Evolutionary conservation across 1,140 invertebrate species (phyloP), one percentile per base, ranked within the genome.

Genomic region (Schlechtendalia chinensis): DNA sequence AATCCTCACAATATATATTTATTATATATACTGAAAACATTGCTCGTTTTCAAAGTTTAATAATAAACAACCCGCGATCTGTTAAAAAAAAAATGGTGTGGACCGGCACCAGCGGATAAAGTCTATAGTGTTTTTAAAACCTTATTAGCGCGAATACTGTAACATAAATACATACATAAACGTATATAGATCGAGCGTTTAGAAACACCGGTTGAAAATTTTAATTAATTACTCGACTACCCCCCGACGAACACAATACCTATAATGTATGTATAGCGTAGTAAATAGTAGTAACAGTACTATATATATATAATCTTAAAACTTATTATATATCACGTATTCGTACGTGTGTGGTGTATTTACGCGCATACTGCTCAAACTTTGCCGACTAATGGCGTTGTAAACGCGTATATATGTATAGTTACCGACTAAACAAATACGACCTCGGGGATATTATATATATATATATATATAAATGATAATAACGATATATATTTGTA

Each of bases 311-410:
- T 22, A 39, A 67, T 67, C n/a, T n/a, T n/a, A n/a, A n/a, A n/a
- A 32, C 32, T 65, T 65, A 65, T 65, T 65, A 39, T 65, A 59
- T 27, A 16, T 19, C 29, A 17, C 22, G 16, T 19, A 27, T 61
- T 27, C 27, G 29, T 17, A 32, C 61, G 8, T 17, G 22, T 3
- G 56, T 14, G 56, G 61, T 32, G 22, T 58, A 12, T 58, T 2
- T 59, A 27, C 0, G 4, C 22, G 1, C 8, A 32, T 32, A 63
- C 61, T 27, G 17, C 61, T 32, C 61, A 63, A 63, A 63, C 61
- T 63, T 63, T 63, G 10, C 61, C 29, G 17, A 63, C 61, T 32
- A 63, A 63, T 63, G 61, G 61, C 61, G 61, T 63, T 32, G 12
- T 63, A 29, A 24, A 63, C 61, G 61, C 19, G 27, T 5, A 10